Conservation (phyloP, 1,140 invertebrate species). For the Mamestra configurata region DNA sequence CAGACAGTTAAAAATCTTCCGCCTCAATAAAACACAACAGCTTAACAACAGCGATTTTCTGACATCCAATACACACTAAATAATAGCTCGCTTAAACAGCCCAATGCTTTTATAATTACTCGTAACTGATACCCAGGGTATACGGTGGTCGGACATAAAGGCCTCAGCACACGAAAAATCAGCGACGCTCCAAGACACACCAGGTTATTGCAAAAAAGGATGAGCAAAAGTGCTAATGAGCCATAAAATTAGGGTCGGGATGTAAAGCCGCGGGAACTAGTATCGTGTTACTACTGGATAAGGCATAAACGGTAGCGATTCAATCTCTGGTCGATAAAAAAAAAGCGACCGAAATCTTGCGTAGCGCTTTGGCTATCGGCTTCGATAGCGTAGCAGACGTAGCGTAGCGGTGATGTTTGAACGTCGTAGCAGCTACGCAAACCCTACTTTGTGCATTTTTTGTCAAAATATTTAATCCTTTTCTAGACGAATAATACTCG, state of each 20-base stretch:
- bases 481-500: no score
- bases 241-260: slow-evolving; percentile 80
- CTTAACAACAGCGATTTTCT: slow-evolving; percentile 32
- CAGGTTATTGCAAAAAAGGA: slow-evolving; percentile 69
- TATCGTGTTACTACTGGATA: slow-evolving; percentile 69
- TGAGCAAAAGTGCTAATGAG: slow-evolving; percentile 77
- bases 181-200: slow-evolving; percentile 63
- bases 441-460: no score
- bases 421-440: neutral
- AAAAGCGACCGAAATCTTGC: no score
- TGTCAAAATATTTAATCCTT: no score
- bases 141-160: slow-evolving; percentile 33
- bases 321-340: no score
- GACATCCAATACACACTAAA: slow-evolving; percentile 42
- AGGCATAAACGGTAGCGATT: slow-evolving; percentile 57
- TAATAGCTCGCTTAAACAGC: slow-evolving; percentile 39
- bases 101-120: slow-evolving; percentile 36
- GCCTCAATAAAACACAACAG: slow-evolving; percentile 13
- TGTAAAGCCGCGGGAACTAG: slow-evolving; percentile 64
- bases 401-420: neutral
- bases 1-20: slow-evolving; percentile 14
- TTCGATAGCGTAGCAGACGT: neutral
- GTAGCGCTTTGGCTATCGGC: slow-evolving; percentile 3
- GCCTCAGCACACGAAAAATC: slow-evolving; percentile 31
- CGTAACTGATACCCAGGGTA: slow-evolving; percentile 46